Evolutionary conservation across 1,140 invertebrate genomes (phyloP), one percentile per base, ranked within the genome.

Genomic region (Hyphantria cunea): DNA sequence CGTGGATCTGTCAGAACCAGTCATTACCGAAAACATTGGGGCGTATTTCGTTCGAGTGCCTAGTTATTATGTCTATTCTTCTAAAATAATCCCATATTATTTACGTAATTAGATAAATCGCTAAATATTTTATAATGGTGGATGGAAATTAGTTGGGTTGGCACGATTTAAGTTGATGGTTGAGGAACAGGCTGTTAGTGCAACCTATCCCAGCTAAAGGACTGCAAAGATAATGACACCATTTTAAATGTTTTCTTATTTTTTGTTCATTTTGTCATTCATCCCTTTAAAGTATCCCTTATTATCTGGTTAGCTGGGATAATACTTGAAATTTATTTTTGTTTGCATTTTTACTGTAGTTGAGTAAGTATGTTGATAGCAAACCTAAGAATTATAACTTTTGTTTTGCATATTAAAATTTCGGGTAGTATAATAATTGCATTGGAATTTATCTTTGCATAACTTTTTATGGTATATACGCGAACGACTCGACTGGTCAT

Each of bases 91-190:
- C 71, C 77, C 68, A 76, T 82, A 82, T 87, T 82, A 85, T 88
- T 89, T 84, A 82, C 60, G 67, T 86, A 90, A 89, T 90, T 86
- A 81, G 84, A 78, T 81, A 72, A 72, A 88, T 89, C 84, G 85
- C 85, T 90, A 90, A 90, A 89, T 90, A 89, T 89, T 90, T 89
- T 88, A 82, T 89, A 88, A 89, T 89, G 78, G 82, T 65, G 74
- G 74, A 79, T 44, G 49, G 63, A 68, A 80, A 77, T 80, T 73
- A 76, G 68, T 79, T 76, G 67, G 71, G 73, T 74, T 81, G 70
- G 73, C 66, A 76, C 59, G 75, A 72, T 80, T 82, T 80, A 74
- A 59, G 64, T 74, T 59, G 60, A 72, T 76, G 74, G 82, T 78
- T 80, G 66, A 74, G 76, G 66, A 75, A 60, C 58, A 60, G 74